These are phyloP conservation scores for Camelus bactrianus DNA, from an alignment of 2,113 vertebrate genomes.

Conservation along the genomic window DNA sequence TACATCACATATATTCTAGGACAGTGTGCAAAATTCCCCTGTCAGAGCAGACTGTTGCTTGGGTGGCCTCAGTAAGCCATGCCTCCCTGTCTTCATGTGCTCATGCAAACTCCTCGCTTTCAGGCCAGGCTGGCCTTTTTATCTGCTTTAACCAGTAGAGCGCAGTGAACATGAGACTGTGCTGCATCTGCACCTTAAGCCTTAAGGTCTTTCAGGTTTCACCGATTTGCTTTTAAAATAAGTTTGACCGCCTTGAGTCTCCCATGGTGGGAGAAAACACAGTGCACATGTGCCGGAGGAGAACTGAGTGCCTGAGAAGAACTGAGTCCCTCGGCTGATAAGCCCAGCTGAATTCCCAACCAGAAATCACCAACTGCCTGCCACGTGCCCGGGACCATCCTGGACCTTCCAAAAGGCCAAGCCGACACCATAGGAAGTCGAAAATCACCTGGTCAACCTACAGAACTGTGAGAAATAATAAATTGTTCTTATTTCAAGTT, in stretches of 20 bases:
- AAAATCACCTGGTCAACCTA: neutral
- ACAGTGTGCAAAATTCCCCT: neutral
- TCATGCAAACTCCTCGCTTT: neutral
- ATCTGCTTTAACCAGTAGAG: neutral
- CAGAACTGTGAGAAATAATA: neutral
- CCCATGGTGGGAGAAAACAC: neutral
- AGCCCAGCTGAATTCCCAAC: neutral
- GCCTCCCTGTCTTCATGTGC: neutral
- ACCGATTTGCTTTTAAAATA: neutral
- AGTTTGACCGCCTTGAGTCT: neutral
- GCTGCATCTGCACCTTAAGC: neutral
- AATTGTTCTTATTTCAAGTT: neutral
- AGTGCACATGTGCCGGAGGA: neutral
- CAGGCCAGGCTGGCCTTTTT: neutral
- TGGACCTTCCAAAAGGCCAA: neutral
- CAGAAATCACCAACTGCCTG: neutral
- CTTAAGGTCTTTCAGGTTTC: neutral
- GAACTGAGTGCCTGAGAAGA: neutral
- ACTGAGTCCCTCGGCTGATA: neutral
- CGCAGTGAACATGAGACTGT: neutral
- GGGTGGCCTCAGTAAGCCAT: neutral
- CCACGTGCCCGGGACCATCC: neutral
- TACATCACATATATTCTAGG: neutral
- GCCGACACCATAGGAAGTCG: neutral
- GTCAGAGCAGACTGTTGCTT: neutral